Evolutionary conservation across 2,888 invertebrate genomes (phyloP).

Genomic region (Eupsilia transversa): DNA sequence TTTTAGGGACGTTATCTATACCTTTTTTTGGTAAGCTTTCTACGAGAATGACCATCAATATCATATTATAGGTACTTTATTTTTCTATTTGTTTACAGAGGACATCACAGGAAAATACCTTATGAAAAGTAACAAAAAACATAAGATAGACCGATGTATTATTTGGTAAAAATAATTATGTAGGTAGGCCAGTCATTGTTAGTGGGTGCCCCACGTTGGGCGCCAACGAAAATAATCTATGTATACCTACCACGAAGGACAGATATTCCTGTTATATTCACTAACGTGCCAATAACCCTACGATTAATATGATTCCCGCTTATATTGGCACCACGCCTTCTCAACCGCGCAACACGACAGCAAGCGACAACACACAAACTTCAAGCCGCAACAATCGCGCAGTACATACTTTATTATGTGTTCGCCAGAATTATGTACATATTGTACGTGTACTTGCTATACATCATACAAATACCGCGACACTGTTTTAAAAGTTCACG

Average conservation of each 20-base stretch:
- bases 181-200: no score
- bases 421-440: conserved; percentile 49
- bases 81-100: neutral
- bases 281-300: neutral
- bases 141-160: neutral
- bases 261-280: neutral
- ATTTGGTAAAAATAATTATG: neutral
- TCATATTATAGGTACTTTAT: neutral
- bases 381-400: conserved; percentile 67
- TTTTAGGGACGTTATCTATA: neutral
- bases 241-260: neutral
- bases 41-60: neutral
- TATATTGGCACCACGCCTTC: conserved; percentile 11
- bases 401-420: conserved; percentile 61
- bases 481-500: conserved; percentile 59
- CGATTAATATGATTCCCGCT: conserved; percentile 12
- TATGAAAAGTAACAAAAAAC: neutral
- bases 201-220: neutral
- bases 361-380: conserved; percentile 68
- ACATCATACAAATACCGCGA: conserved; percentile 48
- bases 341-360: conserved; percentile 48
- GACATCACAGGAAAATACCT: neutral
- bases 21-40: neutral
- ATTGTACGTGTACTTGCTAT: conserved; percentile 7
- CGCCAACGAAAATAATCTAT: neutral